Base-by-base conservation (phyloP, 2,113 vertebrate species). In the Cricetomys ansorgei region DNA sequence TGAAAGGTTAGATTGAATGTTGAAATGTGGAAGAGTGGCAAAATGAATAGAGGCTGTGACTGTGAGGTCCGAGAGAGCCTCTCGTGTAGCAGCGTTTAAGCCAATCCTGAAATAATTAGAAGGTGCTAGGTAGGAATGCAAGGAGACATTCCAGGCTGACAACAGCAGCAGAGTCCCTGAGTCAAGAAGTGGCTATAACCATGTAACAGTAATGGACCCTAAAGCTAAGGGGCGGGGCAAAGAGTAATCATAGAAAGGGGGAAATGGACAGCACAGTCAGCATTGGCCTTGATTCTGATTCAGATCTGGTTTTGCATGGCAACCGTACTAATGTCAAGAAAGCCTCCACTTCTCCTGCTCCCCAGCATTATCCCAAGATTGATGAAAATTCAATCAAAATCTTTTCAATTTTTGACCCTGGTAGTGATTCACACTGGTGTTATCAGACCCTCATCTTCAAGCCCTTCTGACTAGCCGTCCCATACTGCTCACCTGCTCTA, bases 221-320 rank as follows among this genome's bases (percentile, higher is more conserved):
- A 7, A 12, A 31, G 10, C n/a, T 64, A 23, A 76, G n/a, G 34
- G 0, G 62, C 57, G 16, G 29, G 1, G 23, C 0, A 3, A 77
- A 50, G 8, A 27, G 31, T 12, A 65, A 57, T 25, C 25, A 25
- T 1, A 3, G 4, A 3, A 55, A 40, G 6, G 4, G 40, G 12
- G 16, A 84, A 62, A 0, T 4, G 13, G 50, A 7, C 0, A 15
- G n/a, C 3, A 31, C 0, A 25, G 45, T 59, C 5, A 65, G 17
- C 7, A n/a, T 67, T 37, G 72, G 55, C 5, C 80, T 89, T 83
- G 55, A 67, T 45, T 94, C 17, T n/a, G 45, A 77, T 45, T 87
- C 19, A 73, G 6, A 59, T 9, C 37, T 25, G 21, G 1, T 91
- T 88, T 62, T 43, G 34, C 83, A 59, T 27, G 67, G 88, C 1